phyloP scores from a whole-genome alignment of 2,113 vertebrate species.

The human region DNA sequence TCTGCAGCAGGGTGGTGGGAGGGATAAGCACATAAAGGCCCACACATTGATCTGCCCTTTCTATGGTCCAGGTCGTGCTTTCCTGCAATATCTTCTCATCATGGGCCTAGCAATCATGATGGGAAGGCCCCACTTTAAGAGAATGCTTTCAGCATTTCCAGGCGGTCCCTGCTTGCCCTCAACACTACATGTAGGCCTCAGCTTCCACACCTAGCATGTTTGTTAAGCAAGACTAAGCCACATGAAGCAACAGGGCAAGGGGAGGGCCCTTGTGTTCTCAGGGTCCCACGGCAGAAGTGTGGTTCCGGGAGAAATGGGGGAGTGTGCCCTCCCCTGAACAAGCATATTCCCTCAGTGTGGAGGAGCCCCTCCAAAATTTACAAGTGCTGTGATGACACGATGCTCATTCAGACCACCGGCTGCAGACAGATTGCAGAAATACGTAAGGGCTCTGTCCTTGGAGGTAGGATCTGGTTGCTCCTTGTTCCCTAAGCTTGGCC shows the following conservation, averaged over 20 bases:
- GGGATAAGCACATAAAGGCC: background rate
- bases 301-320: fast-evolving
- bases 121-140: background rate
- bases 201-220: fast-evolving
- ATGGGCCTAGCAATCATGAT: too few species aligned
- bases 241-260: background rate
- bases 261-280: background rate
- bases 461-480: background rate
- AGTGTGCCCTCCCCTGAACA: background rate
- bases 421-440: fast-evolving
- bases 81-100: background rate
- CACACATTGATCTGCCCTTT: too few species aligned
- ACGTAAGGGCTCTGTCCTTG: background rate
- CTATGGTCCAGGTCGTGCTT: too few species aligned
- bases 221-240: background rate
- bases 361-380: background rate
- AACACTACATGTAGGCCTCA: fast-evolving
- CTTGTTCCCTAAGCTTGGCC: background rate
- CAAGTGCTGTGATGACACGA: background rate
- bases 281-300: background rate
- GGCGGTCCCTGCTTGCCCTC: too few species aligned
- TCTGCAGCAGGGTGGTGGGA: background rate
- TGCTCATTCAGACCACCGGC: background rate
- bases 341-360: background rate
- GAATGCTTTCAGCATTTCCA: background rate